Percentiles rank a stretch among this genome's conserved stretches.
Evolutionary conservation across 30 jellyfish, hydroid and myxozoan genomes (phyloP).

Genomic region (Mastigias papua): DNA sequence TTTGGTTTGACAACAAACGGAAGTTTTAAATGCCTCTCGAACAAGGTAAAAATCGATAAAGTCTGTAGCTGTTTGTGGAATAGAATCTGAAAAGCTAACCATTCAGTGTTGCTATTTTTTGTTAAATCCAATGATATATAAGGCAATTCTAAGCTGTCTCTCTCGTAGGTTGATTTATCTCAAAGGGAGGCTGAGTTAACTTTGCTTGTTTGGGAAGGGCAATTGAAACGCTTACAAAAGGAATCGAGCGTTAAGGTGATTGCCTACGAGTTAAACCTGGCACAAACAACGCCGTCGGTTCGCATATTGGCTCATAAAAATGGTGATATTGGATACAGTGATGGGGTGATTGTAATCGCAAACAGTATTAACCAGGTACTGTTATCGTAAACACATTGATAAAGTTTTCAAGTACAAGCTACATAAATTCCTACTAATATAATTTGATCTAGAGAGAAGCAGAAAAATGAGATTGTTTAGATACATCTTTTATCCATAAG

Average conservation of each 20-base stretch:
- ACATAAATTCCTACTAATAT: no score
- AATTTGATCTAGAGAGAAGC: no score
- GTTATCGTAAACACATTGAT: no score
- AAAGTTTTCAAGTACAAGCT: no score
- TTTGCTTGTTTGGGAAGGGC: conserved; percentile 75
- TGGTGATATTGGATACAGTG: conserved; percentile 67
- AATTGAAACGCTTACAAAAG: conserved; percentile 77
- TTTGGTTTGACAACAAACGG: conserved; percentile 49
- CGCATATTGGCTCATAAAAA: conserved; percentile 77
- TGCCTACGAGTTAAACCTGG: conserved; percentile 69
- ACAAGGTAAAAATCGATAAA: conserved; percentile 5
- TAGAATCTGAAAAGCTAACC: not conserved
- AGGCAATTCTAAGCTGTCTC: not conserved
- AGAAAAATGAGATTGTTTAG: no score
- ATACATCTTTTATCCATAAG: no score
- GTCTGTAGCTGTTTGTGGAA: not conserved
- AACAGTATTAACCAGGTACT: conserved; percentile 84
- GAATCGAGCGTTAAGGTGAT: conserved; percentile 76
- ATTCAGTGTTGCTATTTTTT: no score
- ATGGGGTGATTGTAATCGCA: conserved; percentile 86
- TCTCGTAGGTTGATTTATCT: conserved; percentile 71
- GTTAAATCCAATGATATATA: no score
- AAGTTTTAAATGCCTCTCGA: conserved; percentile 56
- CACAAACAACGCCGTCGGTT: conserved; percentile 85
- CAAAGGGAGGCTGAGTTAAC: conserved; percentile 76